Percentiles rank a stretch among this genome's conserved stretches.
phyloP scores from a whole-genome alignment of 2,888 invertebrate species.

The Heliconius hortense region DNA sequence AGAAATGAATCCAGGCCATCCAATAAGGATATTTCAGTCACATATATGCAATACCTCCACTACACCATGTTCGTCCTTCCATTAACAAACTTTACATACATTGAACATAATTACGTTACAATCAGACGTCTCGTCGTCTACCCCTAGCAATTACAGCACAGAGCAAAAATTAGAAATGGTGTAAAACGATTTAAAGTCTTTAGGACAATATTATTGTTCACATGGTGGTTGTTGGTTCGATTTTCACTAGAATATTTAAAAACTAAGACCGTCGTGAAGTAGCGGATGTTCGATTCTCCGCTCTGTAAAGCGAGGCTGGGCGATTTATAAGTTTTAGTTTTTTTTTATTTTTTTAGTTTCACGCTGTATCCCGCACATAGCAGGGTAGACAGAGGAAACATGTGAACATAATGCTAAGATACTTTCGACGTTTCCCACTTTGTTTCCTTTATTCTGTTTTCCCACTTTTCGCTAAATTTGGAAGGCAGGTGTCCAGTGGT shows the following conservation, averaged over 20 bases:
- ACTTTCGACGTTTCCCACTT: not conserved
- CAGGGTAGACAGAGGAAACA: not conserved
- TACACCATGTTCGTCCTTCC: constrained; percentile 13
- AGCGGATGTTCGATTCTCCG: not conserved
- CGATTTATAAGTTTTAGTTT: not conserved
- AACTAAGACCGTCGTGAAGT: too few relatives aligned
- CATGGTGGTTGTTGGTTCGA: not conserved
- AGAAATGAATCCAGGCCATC: not conserved
- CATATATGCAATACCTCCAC: constrained; percentile 6
- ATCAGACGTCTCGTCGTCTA: constrained; percentile 25
- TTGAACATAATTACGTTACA: constrained; percentile 22
- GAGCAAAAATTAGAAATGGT: constrained; percentile 16
- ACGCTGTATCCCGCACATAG: not conserved
- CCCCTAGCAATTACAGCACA: constrained; percentile 19
- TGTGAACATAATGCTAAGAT: not conserved
- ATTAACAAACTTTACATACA: constrained; percentile 33
- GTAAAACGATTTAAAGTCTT: not conserved
- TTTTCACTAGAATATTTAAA: not conserved
- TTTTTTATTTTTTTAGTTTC: not conserved
- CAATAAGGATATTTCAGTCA: not conserved
- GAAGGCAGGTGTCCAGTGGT: not conserved
- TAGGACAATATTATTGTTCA: not conserved
- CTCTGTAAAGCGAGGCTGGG: too few relatives aligned
- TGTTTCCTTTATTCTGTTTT: too few relatives aligned
- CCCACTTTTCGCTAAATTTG: not conserved